Conservation (phyloP, 2,113 vertebrate genomes). For the Pollachius pollachius region DNA sequence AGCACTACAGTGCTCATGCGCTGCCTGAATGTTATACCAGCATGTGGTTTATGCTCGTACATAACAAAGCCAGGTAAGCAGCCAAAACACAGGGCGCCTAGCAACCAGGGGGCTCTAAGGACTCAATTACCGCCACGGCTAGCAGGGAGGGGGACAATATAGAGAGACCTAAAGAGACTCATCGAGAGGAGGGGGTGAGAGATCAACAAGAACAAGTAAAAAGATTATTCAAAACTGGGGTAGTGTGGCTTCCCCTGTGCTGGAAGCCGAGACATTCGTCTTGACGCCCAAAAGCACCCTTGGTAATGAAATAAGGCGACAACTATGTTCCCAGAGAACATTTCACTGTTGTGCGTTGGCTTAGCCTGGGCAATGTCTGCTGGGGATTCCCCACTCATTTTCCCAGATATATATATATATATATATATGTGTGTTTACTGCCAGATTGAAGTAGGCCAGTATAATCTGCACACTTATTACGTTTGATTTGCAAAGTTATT, state of each 20-base stretch:
- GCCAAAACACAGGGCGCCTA: constrained; percentile 61
- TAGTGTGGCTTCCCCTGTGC: constrained; percentile 33
- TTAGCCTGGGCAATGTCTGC: constrained; percentile 20
- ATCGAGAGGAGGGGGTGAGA: constrained; percentile 11
- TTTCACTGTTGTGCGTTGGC: constrained; percentile 19
- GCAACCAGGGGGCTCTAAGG: constrained; percentile 69
- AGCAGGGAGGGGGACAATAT: not conserved
- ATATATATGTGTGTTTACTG: constrained; percentile 11
- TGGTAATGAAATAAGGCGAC: constrained; percentile 36
- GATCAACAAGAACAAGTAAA: not conserved
- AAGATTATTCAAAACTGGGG: constrained; percentile 41
- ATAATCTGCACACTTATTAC: constrained; percentile 36
- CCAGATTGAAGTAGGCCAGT: constrained; percentile 35
- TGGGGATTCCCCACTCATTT: constrained; percentile 24
- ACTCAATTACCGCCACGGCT: constrained; percentile 65
- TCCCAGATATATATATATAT: constrained; percentile 14
- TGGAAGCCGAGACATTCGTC: constrained; percentile 33
- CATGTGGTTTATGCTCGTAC: constrained; percentile 43
- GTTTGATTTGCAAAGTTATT: constrained; percentile 51
- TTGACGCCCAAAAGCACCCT: constrained; percentile 19
- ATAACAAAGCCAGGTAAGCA: constrained; percentile 68
- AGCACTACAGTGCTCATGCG: not conserved
- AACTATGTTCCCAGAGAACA: constrained; percentile 8
- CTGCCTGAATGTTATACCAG: constrained; percentile 29
- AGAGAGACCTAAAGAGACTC: constrained; percentile 6